Evolutionary conservation across 2,797 vertebrate genomes (phyloP), one percentile per base, ranked within the genome.

Genomic region (Podarcis lilfordi): DNA sequence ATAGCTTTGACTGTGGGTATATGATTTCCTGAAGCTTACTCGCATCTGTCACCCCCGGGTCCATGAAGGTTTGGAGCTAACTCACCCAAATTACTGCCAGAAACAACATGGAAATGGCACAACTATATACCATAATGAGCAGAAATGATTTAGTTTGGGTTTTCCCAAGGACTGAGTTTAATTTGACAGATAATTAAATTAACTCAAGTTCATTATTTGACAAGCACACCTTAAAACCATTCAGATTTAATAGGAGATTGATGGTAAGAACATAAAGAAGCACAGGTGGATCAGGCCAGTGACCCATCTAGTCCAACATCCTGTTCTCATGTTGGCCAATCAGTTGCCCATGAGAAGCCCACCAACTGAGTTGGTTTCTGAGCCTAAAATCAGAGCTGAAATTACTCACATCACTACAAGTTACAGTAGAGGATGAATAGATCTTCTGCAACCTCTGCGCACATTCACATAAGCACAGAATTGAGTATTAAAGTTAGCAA

Each of bases 71-170:
- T 61, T 64, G 40, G 76, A 82, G 82, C 77, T n/a, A 74, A 84
- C 5, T 11, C 10, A 0, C 8, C 15, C 8, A 0, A 10, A 11
- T n/a, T 45, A 40, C 13, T 7, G 55, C 32, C 40, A 72, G 11
- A 13, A 61, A 19, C 40, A 3, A 69, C 11, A 61, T 37, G 2
- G 55, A 43, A 5, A 3, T 35, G 5, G n/a, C 78, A 40, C 43
- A 45, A 32, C 40, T 35, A 11, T 21, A 78, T 23, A 35, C 71
- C 1, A 32, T 84, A 29, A 5, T 61, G 32, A 64, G 2, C 76
- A 86, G 23, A 86, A 59, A 72, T 71, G 8, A 13, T 37, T 50
- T 86, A 1, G 5, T 35, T 79, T 66, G 61, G 40, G 13, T 23
- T 79, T 79, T 86, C 64, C 21, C 3, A 69, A 80, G 25, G 32